phyloP scores from a whole-genome alignment of 2,888 invertebrate species.

The Spodoptera exigua region DNA sequence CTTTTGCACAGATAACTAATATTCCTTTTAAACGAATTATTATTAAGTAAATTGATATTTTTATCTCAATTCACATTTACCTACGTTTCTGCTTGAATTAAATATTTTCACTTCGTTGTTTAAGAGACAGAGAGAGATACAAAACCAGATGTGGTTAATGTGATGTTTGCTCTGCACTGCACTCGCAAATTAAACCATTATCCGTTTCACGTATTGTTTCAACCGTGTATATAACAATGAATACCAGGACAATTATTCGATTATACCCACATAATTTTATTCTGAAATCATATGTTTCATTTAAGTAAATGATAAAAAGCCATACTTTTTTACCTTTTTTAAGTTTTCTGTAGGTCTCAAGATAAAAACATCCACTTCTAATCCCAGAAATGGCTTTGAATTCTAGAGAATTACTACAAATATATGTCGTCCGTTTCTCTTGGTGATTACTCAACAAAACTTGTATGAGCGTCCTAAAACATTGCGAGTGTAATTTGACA shows the following conservation, averaged over 20 bases:
- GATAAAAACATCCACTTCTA: no score
- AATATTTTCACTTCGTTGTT: constrained; percentile 40
- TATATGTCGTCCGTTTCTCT: no score
- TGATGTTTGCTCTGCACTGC: constrained; percentile 8
- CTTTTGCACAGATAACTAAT: constrained; percentile 71
- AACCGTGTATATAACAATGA: background rate
- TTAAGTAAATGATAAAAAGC: background rate
- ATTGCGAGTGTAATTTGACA: constrained; percentile 24
- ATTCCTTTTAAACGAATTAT: constrained; percentile 60
- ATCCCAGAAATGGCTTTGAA: no score
- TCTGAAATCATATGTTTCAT: background rate
- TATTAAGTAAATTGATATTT: constrained; percentile 56
- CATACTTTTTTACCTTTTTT: no score
- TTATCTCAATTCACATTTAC: constrained; percentile 49
- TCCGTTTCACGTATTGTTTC: background rate
- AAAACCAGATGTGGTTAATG: constrained; percentile 22
- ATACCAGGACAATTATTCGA: background rate
- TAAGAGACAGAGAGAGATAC: constrained; percentile 7
- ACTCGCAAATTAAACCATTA: constrained; percentile 9
- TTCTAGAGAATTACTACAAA: no score
- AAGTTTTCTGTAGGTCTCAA: no score
- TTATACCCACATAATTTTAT: background rate
- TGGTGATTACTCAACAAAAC: no score
- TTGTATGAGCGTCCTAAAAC: background rate
- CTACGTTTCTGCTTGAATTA: constrained; percentile 37